Conservation (phyloP, 2,888 invertebrate genomes). For the Pocota personata region DNA sequence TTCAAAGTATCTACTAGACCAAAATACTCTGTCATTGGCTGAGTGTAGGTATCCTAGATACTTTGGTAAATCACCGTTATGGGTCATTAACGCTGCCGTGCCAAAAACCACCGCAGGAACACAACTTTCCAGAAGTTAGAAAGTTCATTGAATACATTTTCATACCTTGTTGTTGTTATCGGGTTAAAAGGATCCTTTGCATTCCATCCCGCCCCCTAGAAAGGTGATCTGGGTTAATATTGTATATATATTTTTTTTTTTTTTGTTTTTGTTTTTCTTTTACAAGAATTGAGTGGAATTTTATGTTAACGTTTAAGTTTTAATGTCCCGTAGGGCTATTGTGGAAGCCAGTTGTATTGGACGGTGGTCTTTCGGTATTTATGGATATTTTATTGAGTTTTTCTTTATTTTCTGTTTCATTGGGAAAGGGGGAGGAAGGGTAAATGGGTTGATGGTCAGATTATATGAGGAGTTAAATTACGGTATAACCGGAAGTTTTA, state of each 20-base stretch:
- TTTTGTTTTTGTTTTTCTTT: neutral
- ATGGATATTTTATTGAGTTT: constrained; percentile 27
- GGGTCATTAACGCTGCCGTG: constrained; percentile 23
- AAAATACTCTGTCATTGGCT: neutral
- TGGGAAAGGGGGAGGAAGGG: neutral
- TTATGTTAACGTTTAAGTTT: constrained; percentile 39
- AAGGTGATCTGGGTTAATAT: constrained; percentile 25
- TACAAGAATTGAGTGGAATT: constrained; percentile 19
- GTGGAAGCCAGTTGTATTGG: neutral
- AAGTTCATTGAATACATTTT: constrained; percentile 29
- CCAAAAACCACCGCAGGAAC: constrained; percentile 14
- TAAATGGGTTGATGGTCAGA: constrained; percentile 7
- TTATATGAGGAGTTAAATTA: constrained; percentile 13
- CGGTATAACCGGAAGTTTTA: constrained; percentile 20
- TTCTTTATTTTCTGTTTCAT: neutral
- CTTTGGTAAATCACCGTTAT: constrained; percentile 35
- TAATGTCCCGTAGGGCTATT: constrained; percentile 23
- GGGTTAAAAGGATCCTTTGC: neutral
- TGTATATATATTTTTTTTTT: no score
- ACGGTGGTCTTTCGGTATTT: constrained; percentile 5
- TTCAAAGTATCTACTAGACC: neutral
- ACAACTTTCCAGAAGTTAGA: neutral
- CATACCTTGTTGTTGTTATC: neutral
- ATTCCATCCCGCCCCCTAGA: neutral
- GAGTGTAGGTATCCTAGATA: neutral